Percentiles rank a stretch among this genome's conserved stretches.
These are phyloP conservation scores for Pocillopora meandrina DNA, from an alignment of 92 coral and sea anemone genomes.

Conservation along the genomic window DNA sequence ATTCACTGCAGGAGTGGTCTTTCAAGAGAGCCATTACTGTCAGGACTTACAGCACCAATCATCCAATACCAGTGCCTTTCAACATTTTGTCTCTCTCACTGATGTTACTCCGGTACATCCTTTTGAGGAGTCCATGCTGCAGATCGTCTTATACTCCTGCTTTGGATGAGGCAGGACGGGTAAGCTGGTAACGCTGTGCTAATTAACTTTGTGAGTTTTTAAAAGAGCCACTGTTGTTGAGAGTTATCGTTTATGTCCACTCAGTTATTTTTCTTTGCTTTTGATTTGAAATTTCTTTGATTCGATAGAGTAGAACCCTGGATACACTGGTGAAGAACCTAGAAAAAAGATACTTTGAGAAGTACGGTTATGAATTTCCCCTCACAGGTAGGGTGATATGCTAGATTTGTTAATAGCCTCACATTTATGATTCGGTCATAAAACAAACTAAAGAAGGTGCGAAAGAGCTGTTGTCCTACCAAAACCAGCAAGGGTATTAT, in stretches of 20 bases:
- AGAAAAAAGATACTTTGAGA: conserved; percentile 20
- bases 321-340: conserved; percentile 13
- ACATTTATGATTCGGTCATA: not conserved
- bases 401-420: not conserved
- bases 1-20: conserved; percentile 50
- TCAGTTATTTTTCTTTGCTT: not conserved
- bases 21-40: conserved; percentile 44
- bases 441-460: too few species aligned
- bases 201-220: not conserved
- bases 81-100: conserved; percentile 36
- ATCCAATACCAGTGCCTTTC: conserved; percentile 57
- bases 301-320: conserved; percentile 5
- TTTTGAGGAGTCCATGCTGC: not conserved
- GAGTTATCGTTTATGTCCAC: not conserved
- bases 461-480: too few species aligned
- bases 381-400: conserved; percentile 11
- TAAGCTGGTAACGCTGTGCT: not conserved
- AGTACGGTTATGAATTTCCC: conserved; percentile 17
- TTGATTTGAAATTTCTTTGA: not conserved
- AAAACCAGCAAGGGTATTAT: too few species aligned
- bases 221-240: not conserved
- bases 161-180: conserved; percentile 7
- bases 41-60: conserved; percentile 29
- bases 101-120: not conserved
- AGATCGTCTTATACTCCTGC: not conserved